Percentiles rank a stretch among this genome's conserved stretches.
Conservation (phyloP, 2,113 vertebrate species). For the Hypocryptadius cinnamomeus region DNA sequence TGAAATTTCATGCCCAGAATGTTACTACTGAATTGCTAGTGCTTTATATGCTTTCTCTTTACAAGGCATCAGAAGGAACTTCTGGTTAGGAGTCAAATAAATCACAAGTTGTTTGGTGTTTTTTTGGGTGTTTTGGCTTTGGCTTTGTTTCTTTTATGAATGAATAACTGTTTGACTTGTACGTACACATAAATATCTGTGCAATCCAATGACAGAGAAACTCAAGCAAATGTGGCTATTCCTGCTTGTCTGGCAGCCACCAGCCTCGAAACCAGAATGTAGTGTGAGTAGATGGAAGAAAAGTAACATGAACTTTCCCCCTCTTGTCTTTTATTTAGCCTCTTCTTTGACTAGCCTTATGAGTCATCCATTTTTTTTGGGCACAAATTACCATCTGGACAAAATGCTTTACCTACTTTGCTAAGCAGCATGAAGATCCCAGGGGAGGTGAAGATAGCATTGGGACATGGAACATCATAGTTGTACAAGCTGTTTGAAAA, state of each 20-base stretch:
- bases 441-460: background rate
- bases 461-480: background rate
- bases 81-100: background rate
- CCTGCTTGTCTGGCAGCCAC: background rate
- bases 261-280: background rate
- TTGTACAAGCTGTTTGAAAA: background rate
- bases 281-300: background rate
- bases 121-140: background rate
- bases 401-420: background rate
- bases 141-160: background rate
- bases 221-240: background rate
- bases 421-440: background rate
- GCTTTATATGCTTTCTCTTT: background rate
- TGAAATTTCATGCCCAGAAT: background rate
- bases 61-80: background rate
- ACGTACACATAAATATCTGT: background rate
- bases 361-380: background rate
- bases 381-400: background rate
- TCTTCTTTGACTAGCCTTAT: background rate
- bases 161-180: background rate
- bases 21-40: background rate
- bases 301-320: fast-evolving
- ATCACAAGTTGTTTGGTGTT: background rate
- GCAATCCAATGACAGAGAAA: background rate
- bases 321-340: background rate